A percentile compares a stretch with the other conserved stretches of the same genome.
Conservation (phyloP, 1,140 invertebrate species). For the Leptonema lineaticorne region DNA sequence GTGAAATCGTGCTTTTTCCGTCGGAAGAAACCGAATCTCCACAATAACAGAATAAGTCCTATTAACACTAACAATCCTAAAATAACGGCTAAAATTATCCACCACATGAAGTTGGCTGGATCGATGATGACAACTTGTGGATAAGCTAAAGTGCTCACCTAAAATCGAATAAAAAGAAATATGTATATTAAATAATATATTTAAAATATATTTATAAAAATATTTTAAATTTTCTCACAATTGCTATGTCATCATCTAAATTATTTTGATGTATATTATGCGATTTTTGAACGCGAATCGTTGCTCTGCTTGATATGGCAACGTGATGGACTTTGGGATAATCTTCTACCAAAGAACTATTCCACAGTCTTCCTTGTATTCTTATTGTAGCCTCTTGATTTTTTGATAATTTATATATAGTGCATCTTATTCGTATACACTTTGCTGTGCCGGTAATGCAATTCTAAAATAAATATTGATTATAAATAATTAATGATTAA, state of each 20-base stretch:
- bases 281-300: constrained; percentile 68
- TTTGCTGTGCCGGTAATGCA: constrained; percentile 78
- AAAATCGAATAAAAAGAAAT: constrained; percentile 39
- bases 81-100: constrained; percentile 78
- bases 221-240: constrained; percentile 51
- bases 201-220: background rate
- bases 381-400: constrained; percentile 76
- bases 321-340: constrained; percentile 84
- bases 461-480: constrained; percentile 61
- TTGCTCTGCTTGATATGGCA: constrained; percentile 74
- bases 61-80: constrained; percentile 78
- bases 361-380: constrained; percentile 84
- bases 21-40: constrained; percentile 90
- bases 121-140: constrained; percentile 70
- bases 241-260: constrained; percentile 62
- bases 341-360: constrained; percentile 84
- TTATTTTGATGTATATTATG: constrained; percentile 73
- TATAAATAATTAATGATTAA: background rate
- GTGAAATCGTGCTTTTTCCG: constrained; percentile 77
- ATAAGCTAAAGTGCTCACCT: constrained; percentile 80
- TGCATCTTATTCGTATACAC: constrained; percentile 83
- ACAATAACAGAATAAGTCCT: constrained; percentile 73
- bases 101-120: constrained; percentile 69
- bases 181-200: background rate
- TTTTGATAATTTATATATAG: constrained; percentile 72